Conservation (phyloP, 2,797 vertebrate genomes). For the Sebastiscus albofasciatus region DNA sequence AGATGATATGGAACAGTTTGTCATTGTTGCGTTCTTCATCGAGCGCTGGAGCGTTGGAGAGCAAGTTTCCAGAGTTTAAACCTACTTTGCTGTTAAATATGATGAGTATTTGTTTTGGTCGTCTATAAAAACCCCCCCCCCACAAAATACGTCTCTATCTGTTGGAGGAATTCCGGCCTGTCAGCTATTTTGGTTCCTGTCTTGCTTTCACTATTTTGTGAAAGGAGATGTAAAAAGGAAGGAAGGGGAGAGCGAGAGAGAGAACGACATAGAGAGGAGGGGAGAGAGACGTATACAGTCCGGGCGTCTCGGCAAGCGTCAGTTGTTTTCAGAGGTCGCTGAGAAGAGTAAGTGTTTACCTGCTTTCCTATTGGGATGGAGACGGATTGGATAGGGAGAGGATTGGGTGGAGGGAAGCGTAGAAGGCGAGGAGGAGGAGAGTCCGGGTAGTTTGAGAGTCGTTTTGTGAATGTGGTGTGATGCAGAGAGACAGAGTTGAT, state of each 20-base stretch:
- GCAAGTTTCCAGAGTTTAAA: conserved; percentile 1
- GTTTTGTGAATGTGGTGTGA: conserved; percentile 15
- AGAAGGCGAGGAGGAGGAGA: conserved; percentile 5
- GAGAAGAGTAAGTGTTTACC: conserved; percentile 74
- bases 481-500: not conserved
- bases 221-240: conserved; percentile 85
- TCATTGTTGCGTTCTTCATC: not conserved
- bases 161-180: conserved; percentile 61
- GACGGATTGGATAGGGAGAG: conserved; percentile 17
- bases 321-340: conserved; percentile 69
- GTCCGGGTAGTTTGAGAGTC: not conserved
- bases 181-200: conserved; percentile 79
- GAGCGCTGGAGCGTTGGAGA: not conserved
- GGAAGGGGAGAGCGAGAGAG: conserved; percentile 73
- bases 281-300: conserved; percentile 42
- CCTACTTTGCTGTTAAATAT: not conserved
- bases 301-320: conserved; percentile 29
- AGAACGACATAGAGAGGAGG: not conserved
- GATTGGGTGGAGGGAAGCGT: conserved; percentile 10
- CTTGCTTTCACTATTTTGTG: conserved; percentile 89
- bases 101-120: conserved; percentile 13
- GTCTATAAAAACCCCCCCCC: conserved; percentile 8
- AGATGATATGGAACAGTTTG: not conserved
- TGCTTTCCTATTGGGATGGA: conserved; percentile 60
- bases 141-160: conserved; percentile 11